Conservation (phyloP, 2,797 vertebrate species). For the Chiloscyllium punctatum region DNA sequence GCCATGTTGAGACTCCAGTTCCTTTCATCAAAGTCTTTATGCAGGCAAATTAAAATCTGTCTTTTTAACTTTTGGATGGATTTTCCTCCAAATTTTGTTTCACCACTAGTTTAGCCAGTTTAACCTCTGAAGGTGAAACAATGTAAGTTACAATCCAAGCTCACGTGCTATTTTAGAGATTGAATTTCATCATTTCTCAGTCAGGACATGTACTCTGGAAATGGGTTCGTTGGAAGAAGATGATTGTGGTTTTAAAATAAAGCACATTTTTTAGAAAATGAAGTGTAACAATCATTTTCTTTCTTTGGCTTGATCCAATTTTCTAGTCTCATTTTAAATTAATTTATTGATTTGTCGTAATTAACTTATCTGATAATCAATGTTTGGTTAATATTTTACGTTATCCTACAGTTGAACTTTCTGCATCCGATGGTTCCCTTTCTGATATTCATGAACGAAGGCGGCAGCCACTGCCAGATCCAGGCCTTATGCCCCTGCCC, state of each 20-base stretch:
- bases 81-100: neutral
- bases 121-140: neutral
- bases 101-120: neutral
- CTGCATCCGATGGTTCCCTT: slow-evolving; percentile 75
- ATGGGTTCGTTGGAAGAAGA: neutral
- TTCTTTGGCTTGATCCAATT: neutral
- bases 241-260: neutral
- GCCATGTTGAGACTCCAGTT: neutral
- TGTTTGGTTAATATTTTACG: slow-evolving; percentile 25
- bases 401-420: slow-evolving; percentile 73
- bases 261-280: neutral
- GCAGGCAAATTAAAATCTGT: neutral
- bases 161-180: neutral
- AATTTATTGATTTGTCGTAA: neutral
- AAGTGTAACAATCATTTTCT: too few relatives aligned
- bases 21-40: neutral
- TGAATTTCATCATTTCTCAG: neutral
- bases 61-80: neutral
- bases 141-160: neutral
- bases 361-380: neutral
- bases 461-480: slow-evolving; percentile 72
- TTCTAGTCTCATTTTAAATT: neutral
- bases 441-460: slow-evolving; percentile 74
- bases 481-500: slow-evolving; percentile 87
- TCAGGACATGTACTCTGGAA: neutral